Conservation (phyloP, 2,888 invertebrate species). For the Orthosia incerta region DNA sequence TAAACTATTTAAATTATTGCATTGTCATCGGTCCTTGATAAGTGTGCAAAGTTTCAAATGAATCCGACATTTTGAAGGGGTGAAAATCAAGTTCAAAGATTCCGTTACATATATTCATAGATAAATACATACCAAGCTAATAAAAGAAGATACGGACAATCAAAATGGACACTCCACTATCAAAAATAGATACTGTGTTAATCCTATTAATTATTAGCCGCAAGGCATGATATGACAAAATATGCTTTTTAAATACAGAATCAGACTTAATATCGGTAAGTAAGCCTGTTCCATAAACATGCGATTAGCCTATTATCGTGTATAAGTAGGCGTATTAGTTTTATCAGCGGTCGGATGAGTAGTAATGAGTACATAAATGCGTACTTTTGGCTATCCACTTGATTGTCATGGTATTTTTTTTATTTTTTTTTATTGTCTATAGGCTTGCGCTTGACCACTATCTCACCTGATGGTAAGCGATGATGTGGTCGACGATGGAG, state of each 20-base stretch:
- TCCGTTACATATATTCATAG: too few species aligned
- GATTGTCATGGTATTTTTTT: neutral
- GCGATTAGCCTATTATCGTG: conserved; percentile 19
- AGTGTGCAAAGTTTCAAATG: too few species aligned
- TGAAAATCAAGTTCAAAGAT: too few species aligned
- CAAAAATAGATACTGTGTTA: neutral
- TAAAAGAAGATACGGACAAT: neutral
- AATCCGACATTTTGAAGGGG: too few species aligned
- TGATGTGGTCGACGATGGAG: too few species aligned
- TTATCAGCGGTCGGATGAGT: conserved; percentile 11
- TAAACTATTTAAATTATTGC: too few species aligned
- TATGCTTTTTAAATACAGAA: neutral
- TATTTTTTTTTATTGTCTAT: too few species aligned
- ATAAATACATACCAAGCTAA: too few species aligned
- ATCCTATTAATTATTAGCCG: conserved; percentile 8
- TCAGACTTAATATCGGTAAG: neutral
- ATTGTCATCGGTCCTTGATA: too few species aligned
- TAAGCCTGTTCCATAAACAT: neutral
- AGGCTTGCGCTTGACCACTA: too few species aligned
- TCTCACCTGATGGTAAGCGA: too few species aligned
- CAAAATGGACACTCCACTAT: neutral
- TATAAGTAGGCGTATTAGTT: conserved; percentile 17
- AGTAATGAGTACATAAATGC: neutral
- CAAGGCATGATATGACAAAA: conserved; percentile 4
- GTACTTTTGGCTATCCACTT: neutral